Evolutionary conservation across 2,888 invertebrate genomes (phyloP), one percentile per base, ranked within the genome.

Genomic region (Timema cristinae): DNA sequence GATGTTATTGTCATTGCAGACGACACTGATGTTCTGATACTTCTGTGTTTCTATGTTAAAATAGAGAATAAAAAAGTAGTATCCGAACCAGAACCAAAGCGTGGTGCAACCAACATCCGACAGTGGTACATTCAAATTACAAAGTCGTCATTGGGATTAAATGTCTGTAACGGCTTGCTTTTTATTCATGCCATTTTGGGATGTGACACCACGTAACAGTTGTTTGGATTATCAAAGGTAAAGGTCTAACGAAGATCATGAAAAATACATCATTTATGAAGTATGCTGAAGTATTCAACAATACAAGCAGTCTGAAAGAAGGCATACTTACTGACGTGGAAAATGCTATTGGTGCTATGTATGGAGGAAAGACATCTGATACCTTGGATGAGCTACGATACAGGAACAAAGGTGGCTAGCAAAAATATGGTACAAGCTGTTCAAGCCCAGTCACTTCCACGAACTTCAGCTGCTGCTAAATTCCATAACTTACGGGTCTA

Each of bases 1-100:
- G 56, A 56, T 56, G 56, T 56, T 56, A n/a, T n/a, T n/a, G 56
- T 56, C 10, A 56, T 56, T 56, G 10, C 56, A 56, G 56, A 56
- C 6, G 56, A 56, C 11, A 56, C 56, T 56, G 56, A 10, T n/a
- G n/a, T n/a, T n/a, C n/a, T n/a, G n/a, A n/a, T n/a, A n/a, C n/a
- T n/a, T n/a, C n/a, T n/a, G n/a, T 56, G 15, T 56, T 56, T 56
- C 56, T 10, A 56, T 56, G 56, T 56, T 10, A 56, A 56, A 56
- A 7, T 56, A 16, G 6, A 7, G 56, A 56, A 56, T 56, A 56
- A 56, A 56, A 13, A 6, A 6, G 56, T 56, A 10, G 15, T 56
- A 7, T 10, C 15, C 56, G 5, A 56, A 16, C 56, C 56, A 56
- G 11, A 56, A 10, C 7, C 10, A 56, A 56, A 56, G 56, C 6